Evolutionary conservation across 2,113 vertebrate species (phyloP), one percentile per base, ranked within the genome.

Genomic region (Nothocercus nigrocapillus): DNA sequence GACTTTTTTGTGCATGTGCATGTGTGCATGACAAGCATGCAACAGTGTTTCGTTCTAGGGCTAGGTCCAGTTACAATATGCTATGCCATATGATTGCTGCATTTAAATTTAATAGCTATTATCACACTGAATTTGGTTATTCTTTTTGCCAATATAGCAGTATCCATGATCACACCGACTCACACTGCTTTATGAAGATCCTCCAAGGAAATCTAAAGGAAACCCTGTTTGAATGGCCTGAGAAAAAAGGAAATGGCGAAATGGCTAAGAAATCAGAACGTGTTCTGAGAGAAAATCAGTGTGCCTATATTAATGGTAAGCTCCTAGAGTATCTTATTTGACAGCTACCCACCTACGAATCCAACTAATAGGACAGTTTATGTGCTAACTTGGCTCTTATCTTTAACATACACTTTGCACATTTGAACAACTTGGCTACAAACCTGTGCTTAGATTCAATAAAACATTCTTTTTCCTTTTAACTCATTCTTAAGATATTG

Each of bases 151-250:
- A 76, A 94, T 98, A 97, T 97, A 99, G 99, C 97, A 99, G 99
- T 91, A 99, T 99, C 98, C 99, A 99, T 73, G 99, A 99, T 96
- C 99, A 99, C 97, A 98, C 99, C 69, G 97, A 99, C 96, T 99
- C 99, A 49, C 99, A 99, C 97, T 99, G 99, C 97, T 99, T 99
- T 97, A 97, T 99, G 98, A 99, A 99, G 98, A 97, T 99, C 74
- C 98, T 99, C 17, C 98, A 99, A 94, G 99, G 99, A 59, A 98
- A 99, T 92, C 98, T 99, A 69, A 99, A 99, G 95, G 99, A 99
- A 95, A 99, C 99, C 0, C 96, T 99, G 44, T 99, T 99, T 88
- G 97, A 98, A 13, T 99, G 99, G 99, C 99, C 99, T 14, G 98
- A 98, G 32, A 89, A 93, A 73, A 98, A 98, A 56, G 94, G 97